These are phyloP conservation scores for Corbicula japonica DNA, from an alignment of 2,888 invertebrate species.

Conservation along the genomic window DNA sequence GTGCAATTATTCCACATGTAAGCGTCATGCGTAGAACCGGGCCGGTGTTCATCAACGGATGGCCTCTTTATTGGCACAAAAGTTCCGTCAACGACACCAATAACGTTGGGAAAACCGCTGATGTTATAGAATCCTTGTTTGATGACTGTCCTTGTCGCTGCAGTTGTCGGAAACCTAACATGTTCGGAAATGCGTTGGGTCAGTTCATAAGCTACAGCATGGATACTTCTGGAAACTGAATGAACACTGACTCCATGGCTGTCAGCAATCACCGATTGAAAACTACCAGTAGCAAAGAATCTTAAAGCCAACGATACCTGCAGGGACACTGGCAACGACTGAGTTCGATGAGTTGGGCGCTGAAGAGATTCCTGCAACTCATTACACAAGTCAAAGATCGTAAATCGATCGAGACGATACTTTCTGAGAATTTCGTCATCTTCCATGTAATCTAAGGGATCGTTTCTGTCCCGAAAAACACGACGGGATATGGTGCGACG, in stretches of 20 bases:
- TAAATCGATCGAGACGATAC: conserved; percentile 22
- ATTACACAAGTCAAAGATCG: conserved; percentile 29
- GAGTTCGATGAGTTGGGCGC: conserved; percentile 23
- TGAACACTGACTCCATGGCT: conserved; percentile 12
- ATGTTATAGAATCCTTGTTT: conserved; percentile 26
- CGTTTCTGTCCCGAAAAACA: conserved; percentile 32
- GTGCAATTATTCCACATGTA: too few species aligned
- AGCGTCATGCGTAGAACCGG: too few species aligned
- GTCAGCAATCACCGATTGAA: conserved; percentile 30
- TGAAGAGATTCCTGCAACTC: not conserved
- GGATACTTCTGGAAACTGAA: conserved; percentile 24
- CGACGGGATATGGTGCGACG: not conserved
- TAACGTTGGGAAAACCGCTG: conserved; percentile 23
- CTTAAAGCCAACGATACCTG: conserved; percentile 18
- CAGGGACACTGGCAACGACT: conserved; percentile 14
- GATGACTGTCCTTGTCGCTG: not conserved
- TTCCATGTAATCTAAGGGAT: conserved; percentile 25
- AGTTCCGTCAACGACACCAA: conserved; percentile 39
- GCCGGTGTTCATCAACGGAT: conserved; percentile 10
- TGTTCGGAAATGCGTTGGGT: not conserved
- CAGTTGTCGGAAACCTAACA: conserved; percentile 1
- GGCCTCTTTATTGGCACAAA: conserved; percentile 26
- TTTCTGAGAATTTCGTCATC: conserved; percentile 6
- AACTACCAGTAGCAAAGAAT: conserved; percentile 30
- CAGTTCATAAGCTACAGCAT: conserved; percentile 3